phyloP scores from a whole-genome alignment of 2,888 invertebrate species.

The Epinotia demarniana region DNA sequence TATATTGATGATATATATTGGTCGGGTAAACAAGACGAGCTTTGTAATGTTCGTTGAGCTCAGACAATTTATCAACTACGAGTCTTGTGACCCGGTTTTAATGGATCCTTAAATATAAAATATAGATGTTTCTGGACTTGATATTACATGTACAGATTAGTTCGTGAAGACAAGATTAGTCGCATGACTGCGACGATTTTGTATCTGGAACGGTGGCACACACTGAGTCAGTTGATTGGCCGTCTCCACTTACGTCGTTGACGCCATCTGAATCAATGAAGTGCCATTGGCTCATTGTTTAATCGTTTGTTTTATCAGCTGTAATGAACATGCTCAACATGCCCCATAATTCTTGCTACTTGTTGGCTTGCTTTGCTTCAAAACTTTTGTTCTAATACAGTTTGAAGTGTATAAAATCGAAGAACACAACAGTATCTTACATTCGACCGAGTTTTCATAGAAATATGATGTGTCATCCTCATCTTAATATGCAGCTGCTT shows the following conservation, averaged over 20 bases:
- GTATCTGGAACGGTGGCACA: slow-evolving; percentile 49
- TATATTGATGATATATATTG: slow-evolving; percentile 44
- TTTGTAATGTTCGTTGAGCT: slow-evolving; percentile 32
- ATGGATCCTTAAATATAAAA: background rate
- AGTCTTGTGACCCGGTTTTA: background rate
- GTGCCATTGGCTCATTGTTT: slow-evolving; percentile 79
- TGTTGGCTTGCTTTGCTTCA: slow-evolving; percentile 41
- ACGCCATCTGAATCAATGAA: slow-evolving; percentile 80
- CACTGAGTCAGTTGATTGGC: slow-evolving; percentile 65
- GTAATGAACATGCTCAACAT: slow-evolving; percentile 64
- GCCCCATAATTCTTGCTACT: slow-evolving; percentile 46
- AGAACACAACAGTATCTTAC: background rate
- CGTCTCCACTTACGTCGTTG: slow-evolving; percentile 72
- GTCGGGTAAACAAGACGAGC: slow-evolving; percentile 25
- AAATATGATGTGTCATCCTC: background rate
- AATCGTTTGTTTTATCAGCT: slow-evolving; percentile 81
- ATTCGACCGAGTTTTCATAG: slow-evolving; percentile 3
- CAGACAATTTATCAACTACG: slow-evolving; percentile 33
- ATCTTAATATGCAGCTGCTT: background rate
- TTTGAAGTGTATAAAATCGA: slow-evolving; percentile 29
- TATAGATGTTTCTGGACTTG: slow-evolving; percentile 16
- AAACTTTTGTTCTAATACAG: slow-evolving; percentile 32
- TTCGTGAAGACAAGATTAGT: slow-evolving; percentile 49
- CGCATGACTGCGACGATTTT: slow-evolving; percentile 50
- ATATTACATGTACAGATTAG: slow-evolving; percentile 36